These are phyloP conservation scores for Heliconius aoede DNA, from an alignment of 2,888 invertebrate genomes.

Conservation along the genomic window DNA sequence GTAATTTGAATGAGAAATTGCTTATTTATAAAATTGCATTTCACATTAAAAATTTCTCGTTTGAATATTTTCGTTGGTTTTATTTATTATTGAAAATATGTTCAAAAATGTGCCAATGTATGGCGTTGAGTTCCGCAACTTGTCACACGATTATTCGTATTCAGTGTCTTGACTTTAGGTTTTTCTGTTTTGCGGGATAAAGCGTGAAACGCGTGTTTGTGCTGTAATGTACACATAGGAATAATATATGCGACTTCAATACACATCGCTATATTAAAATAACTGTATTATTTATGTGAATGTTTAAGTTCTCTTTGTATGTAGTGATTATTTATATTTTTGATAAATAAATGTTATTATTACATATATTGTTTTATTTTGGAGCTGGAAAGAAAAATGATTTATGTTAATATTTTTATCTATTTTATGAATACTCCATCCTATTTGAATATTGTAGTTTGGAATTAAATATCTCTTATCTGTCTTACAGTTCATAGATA, in stretches of 20 bases:
- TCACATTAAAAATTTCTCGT: conserved; percentile 70
- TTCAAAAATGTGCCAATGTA: conserved; percentile 53
- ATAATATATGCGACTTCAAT: not conserved
- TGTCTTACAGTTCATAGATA: no score
- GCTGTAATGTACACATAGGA: not conserved
- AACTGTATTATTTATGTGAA: conserved; percentile 9
- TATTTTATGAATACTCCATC: no score
- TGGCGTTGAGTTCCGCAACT: not conserved
- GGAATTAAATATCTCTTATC: no score
- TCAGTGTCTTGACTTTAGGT: not conserved
- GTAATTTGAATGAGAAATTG: conserved; percentile 80
- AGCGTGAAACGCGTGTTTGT: conserved; percentile 10
- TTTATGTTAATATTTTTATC: no score
- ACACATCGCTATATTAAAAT: not conserved
- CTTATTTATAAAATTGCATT: conserved; percentile 54
- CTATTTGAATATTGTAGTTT: no score
- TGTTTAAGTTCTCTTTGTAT: not conserved
- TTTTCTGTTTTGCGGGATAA: not conserved
- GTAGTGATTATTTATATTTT: conserved; percentile 46
- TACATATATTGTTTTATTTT: conserved; percentile 44
- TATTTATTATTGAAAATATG: conserved; percentile 43
- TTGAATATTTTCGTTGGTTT: conserved; percentile 75
- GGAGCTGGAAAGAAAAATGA: not conserved
- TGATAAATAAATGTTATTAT: conserved; percentile 57
- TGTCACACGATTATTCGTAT: not conserved